These are phyloP conservation scores for Rostratula benghalensis DNA, from an alignment of 2,113 vertebrate genomes.

Conservation along the genomic window DNA sequence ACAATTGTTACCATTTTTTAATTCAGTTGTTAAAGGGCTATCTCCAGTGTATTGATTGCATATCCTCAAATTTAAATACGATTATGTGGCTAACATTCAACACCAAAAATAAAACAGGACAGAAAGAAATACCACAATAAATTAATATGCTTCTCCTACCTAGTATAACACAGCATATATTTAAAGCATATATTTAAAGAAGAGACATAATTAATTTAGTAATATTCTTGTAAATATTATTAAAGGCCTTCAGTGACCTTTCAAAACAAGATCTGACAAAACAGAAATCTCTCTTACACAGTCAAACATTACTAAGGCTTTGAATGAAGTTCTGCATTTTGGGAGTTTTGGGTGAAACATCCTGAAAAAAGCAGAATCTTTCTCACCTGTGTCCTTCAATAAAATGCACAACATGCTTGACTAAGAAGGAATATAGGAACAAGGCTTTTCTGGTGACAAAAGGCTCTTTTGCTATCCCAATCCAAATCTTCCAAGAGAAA, in stretches of 20 bases:
- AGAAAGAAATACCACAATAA: neutral
- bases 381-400: neutral
- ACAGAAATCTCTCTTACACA: neutral
- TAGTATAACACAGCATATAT: neutral
- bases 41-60: neutral
- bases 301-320: neutral
- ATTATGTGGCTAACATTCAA: neutral
- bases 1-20: neutral
- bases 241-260: constrained; percentile 10
- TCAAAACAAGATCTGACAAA: neutral
- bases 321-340: constrained; percentile 10
- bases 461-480: neutral
- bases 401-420: neutral
- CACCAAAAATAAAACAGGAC: neutral
- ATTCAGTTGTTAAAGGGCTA: neutral
- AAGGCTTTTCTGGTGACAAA: neutral
- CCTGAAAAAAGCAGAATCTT: neutral
- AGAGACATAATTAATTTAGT: neutral
- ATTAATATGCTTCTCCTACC: neutral
- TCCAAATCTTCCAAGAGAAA: neutral
- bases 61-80: neutral
- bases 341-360: neutral
- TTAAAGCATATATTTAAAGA: constrained; percentile 16
- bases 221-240: neutral
- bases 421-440: neutral